These are phyloP conservation scores for Anoplophora glabripennis DNA, from an alignment of 1,140 invertebrate species.

Conservation along the genomic window DNA sequence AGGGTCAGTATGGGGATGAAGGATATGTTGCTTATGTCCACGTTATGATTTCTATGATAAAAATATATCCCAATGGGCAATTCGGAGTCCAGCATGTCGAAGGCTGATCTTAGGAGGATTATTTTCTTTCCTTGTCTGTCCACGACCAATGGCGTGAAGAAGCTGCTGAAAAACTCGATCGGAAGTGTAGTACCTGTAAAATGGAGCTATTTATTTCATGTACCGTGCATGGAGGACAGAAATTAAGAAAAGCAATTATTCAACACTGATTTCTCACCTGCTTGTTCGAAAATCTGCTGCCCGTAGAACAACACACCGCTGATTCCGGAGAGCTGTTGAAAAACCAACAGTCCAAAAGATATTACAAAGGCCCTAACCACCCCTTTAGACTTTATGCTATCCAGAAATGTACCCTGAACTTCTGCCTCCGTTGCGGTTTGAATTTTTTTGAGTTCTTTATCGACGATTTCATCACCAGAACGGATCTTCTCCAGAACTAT, in stretches of 20 bases:
- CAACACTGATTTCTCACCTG: conserved; percentile 45
- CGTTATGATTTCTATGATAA: conserved; percentile 10
- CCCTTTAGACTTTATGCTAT: conserved; percentile 55
- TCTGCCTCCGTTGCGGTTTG: not conserved
- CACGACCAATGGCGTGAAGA: conserved; percentile 3
- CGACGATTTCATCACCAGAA: not conserved
- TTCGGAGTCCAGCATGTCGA: conserved; percentile 54
- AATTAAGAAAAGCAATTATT: no score
- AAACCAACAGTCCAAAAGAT: conserved; percentile 65
- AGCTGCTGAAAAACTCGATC: conserved; percentile 52
- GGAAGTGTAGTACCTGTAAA: conserved; percentile 49
- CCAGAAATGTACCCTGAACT: conserved; percentile 30
- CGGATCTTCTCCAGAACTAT: conserved; percentile 3
- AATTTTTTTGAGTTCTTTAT: conserved; percentile 1
- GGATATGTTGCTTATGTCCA: conserved; percentile 19
- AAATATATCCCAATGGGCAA: conserved; percentile 22
- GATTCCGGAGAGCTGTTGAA: conserved; percentile 76
- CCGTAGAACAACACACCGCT: conserved; percentile 83
- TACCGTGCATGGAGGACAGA: no score
- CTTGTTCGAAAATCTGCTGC: conserved; percentile 64
- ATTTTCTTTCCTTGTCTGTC: conserved; percentile 61
- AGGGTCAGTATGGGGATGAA: conserved; percentile 37
- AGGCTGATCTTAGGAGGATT: conserved; percentile 66
- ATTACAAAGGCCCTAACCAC: conserved; percentile 66
- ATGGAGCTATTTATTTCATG: no score